Evolutionary conservation across 2,888 invertebrate genomes (phyloP).

Genomic region (Leptopilina myrica): DNA sequence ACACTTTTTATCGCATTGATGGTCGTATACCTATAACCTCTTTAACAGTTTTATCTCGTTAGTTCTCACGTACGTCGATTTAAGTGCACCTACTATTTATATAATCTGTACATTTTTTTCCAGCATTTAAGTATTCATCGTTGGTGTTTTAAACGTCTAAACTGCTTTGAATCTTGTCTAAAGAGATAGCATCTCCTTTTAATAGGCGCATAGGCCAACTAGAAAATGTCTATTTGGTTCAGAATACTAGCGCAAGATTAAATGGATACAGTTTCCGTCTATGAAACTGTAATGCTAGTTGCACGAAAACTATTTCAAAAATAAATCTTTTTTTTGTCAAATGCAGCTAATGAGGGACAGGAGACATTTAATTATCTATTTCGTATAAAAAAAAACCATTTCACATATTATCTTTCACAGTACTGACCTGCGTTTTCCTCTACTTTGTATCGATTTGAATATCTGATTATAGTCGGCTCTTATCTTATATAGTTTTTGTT

Average conservation of each 20-base stretch:
- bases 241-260: background rate
- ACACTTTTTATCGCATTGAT: background rate
- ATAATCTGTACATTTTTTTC: background rate
- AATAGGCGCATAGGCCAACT: background rate
- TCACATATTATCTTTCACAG: background rate
- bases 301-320: background rate
- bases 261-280: background rate
- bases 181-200: constrained; percentile 6
- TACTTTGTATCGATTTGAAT: background rate
- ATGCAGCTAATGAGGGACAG: background rate
- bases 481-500: constrained; percentile 11
- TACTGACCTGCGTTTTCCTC: constrained; percentile 6
- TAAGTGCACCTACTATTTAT: constrained; percentile 16
- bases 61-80: constrained; percentile 15
- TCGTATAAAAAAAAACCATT: background rate
- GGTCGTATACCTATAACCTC: background rate
- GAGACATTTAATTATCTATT: background rate
- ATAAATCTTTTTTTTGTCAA: background rate
- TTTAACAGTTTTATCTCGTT: constrained; percentile 1
- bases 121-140: constrained; percentile 9
- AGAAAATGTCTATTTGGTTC: background rate
- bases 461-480: background rate
- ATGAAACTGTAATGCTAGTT: background rate
- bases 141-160: constrained; percentile 12
- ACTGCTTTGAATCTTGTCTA: constrained; percentile 12